These are phyloP conservation scores for Sebastes goodei DNA, from an alignment of 2,797 vertebrate genomes.

Conservation along the genomic window DNA sequence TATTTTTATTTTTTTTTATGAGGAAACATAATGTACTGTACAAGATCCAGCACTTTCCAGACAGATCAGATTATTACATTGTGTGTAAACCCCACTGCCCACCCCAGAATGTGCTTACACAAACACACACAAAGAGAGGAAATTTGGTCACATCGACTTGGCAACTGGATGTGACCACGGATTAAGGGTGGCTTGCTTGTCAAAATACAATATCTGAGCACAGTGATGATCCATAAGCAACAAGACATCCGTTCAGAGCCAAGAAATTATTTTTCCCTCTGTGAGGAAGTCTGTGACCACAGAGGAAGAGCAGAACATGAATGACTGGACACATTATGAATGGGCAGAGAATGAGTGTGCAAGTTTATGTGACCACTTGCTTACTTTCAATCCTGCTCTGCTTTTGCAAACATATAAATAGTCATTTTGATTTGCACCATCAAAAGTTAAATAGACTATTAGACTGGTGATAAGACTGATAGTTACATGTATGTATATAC, in stretches of 20 bases:
- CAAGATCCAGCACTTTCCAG: not conserved
- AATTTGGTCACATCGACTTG: slow-evolving; percentile 23
- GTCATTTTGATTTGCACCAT: not conserved
- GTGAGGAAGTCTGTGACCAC: not conserved
- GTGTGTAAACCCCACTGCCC: not conserved
- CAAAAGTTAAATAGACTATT: not conserved
- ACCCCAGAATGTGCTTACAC: not conserved
- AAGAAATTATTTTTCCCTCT: slow-evolving; percentile 7
- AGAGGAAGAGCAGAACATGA: slow-evolving; percentile 3
- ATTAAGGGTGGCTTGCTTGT: slow-evolving; percentile 50
- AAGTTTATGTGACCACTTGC: not conserved
- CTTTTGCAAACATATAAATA: not conserved
- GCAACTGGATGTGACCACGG: slow-evolving; percentile 22
- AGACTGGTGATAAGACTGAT: not conserved
- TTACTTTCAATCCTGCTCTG: not conserved
- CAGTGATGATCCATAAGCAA: slow-evolving; percentile 35
- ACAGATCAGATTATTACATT: slow-evolving; percentile 14
- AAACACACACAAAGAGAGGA: slow-evolving; percentile 5
- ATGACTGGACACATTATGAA: slow-evolving; percentile 21
- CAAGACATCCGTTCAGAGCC: slow-evolving; percentile 16
- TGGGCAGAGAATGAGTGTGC: slow-evolving; percentile 13
- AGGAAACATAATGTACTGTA: not conserved
- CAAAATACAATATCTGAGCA: slow-evolving; percentile 36
- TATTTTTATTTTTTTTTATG: not conserved
- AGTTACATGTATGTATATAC: not conserved